phyloP scores from a whole-genome alignment of 2,797 vertebrate genomes.

The Chaunax sp. region DNA sequence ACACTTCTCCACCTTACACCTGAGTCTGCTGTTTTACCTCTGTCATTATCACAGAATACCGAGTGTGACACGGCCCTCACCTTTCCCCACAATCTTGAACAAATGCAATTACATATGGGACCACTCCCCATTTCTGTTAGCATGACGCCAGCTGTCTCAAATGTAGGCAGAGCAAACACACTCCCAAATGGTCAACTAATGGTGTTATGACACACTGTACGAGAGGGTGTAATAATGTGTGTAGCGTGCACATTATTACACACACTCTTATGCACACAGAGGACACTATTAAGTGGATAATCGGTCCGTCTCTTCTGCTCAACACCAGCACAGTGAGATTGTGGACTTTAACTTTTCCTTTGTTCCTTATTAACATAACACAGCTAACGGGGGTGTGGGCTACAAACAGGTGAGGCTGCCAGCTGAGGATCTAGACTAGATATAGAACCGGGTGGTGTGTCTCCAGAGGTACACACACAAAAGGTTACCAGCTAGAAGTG shows the following conservation, averaged over 20 bases:
- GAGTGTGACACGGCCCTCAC: slow-evolving; percentile 68
- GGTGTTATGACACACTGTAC: slow-evolving; percentile 58
- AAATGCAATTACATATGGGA: slow-evolving; percentile 63
- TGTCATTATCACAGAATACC: slow-evolving; percentile 50
- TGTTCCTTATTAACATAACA: slow-evolving; percentile 69
- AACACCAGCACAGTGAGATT: slow-evolving; percentile 38
- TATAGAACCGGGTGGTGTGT: slow-evolving; percentile 20
- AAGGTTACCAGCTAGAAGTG: slow-evolving; percentile 12
- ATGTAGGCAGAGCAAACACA: slow-evolving; percentile 61
- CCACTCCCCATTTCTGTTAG: slow-evolving; percentile 61
- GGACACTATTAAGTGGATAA: slow-evolving; percentile 69
- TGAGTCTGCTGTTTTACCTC: slow-evolving; percentile 64
- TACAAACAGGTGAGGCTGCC: slow-evolving; percentile 64
- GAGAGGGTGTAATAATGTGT: slow-evolving; percentile 46
- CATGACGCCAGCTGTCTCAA: slow-evolving; percentile 64
- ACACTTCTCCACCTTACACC: slow-evolving; percentile 42
- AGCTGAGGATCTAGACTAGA: slow-evolving; percentile 49
- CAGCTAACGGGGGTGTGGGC: slow-evolving; percentile 67
- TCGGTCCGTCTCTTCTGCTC: slow-evolving; percentile 61
- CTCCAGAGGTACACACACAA: slow-evolving; percentile 13
- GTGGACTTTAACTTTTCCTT: slow-evolving; percentile 78
- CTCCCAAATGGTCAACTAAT: slow-evolving; percentile 72
- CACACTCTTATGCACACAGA: slow-evolving; percentile 37
- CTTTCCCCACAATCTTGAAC: slow-evolving; percentile 72
- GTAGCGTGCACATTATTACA: slow-evolving; percentile 11